These are phyloP conservation scores for Borostomias antarcticus DNA, from an alignment of 2,797 vertebrate species.

Conservation along the genomic window DNA sequence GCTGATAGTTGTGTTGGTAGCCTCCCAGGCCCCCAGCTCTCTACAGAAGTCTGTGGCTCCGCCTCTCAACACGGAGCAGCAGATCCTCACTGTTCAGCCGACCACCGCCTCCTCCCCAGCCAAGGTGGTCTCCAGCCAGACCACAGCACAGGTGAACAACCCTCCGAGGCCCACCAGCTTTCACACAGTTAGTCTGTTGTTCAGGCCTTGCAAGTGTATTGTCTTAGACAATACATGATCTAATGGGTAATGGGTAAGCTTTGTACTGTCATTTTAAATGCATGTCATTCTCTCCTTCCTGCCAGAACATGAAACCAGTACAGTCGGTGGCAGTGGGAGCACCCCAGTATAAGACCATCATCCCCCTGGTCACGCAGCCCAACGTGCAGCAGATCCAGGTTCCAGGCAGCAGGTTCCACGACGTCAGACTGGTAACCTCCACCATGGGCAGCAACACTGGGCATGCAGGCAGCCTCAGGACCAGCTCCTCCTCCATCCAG, in stretches of 20 bases:
- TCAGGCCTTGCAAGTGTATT: too few species aligned
- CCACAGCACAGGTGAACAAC: conserved; percentile 76
- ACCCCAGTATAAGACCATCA: conserved; percentile 96
- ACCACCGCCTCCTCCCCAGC: conserved; percentile 83
- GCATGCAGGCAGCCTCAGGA: conserved; percentile 83
- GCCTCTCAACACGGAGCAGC: conserved; percentile 88
- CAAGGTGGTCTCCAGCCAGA: conserved; percentile 81
- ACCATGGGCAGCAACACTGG: conserved; percentile 84
- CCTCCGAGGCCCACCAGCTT: too few species aligned
- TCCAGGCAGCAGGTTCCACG: conserved; percentile 96
- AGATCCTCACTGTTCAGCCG: conserved; percentile 88
- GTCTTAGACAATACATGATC: too few species aligned
- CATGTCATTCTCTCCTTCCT: not conserved
- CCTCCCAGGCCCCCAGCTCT: conserved; percentile 82
- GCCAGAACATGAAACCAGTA: conserved; percentile 88
- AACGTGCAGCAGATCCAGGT: conserved; percentile 99
- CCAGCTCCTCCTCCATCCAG: conserved; percentile 88
- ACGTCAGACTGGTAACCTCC: conserved; percentile 94
- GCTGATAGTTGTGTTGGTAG: conserved; percentile 89
- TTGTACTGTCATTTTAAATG: not conserved
- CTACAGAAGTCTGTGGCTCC: conserved; percentile 86
- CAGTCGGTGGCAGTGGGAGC: conserved; percentile 90
- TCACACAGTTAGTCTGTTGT: too few species aligned
- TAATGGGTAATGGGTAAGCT: too few species aligned
- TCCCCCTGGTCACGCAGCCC: conserved; percentile 90